Percentiles rank a stretch among this genome's conserved stretches.
Evolutionary conservation across 2,888 invertebrate species (phyloP).

Genomic region (Deilephila porcellus): DNA sequence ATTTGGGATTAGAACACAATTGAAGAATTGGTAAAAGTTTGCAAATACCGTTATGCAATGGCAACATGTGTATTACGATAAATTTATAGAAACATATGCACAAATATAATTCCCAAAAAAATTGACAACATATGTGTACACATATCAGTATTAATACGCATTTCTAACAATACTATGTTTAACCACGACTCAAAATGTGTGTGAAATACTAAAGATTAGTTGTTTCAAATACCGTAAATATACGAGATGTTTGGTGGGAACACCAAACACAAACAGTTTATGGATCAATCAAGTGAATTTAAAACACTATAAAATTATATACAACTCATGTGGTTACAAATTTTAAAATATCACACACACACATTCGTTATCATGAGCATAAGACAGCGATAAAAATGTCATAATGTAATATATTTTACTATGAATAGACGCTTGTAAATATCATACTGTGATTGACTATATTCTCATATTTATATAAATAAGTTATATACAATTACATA

Average conservation of each 20-base stretch:
- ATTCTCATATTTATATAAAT: conserved; percentile 35
- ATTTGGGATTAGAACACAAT: neutral
- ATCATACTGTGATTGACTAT: conserved; percentile 23
- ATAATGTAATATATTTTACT: conserved; percentile 42
- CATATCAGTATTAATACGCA: neutral
- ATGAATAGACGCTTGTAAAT: neutral
- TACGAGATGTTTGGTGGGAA: no score
- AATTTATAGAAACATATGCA: neutral
- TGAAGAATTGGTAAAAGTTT: neutral
- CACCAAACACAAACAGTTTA: neutral
- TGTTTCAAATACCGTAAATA: neutral
- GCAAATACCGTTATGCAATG: neutral
- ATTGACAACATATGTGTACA: neutral
- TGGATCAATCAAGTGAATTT: no score
- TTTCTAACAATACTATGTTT: neutral
- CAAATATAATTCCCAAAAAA: neutral
- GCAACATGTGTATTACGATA: neutral
- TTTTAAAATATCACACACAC: neutral
- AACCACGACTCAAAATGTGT: conserved; percentile 13
- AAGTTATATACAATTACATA: conserved; percentile 41
- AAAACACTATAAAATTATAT: no score
- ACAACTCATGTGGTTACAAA: no score
- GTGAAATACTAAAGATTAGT: neutral
- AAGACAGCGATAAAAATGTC: neutral
- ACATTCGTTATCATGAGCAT: neutral